Conservation (phyloP, 2,797 vertebrate species). For the Poecilia wingei region DNA sequence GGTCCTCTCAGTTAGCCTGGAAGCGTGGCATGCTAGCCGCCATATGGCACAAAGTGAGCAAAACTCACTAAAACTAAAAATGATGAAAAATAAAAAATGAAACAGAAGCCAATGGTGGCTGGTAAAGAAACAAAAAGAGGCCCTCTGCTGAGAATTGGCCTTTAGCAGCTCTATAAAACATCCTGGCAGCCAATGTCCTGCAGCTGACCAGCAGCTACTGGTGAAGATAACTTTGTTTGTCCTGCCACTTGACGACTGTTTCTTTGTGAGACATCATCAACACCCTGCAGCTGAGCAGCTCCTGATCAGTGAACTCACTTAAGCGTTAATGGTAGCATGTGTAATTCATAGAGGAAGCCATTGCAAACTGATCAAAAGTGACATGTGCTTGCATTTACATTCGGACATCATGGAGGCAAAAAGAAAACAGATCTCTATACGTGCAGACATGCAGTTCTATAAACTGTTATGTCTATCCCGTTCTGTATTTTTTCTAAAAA, state of each 20-base stretch:
- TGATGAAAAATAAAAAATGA: too few species aligned
- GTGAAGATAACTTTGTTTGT: background rate
- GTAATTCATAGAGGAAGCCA: too few species aligned
- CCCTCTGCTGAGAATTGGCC: too few species aligned
- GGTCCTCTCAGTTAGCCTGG: too few species aligned
- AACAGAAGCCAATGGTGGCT: too few species aligned
- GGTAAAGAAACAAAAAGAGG: too few species aligned
- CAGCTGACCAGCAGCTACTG: background rate
- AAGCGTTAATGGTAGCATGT: background rate
- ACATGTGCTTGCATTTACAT: background rate
- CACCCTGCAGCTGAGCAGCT: background rate
- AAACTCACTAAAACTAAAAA: too few species aligned
- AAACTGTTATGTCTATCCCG: background rate
- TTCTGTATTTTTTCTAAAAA: background rate
- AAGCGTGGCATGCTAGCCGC: too few species aligned
- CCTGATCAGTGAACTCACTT: background rate
- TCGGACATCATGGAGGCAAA: background rate
- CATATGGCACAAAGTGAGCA: too few species aligned
- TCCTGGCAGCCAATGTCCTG: constrained; percentile 2
- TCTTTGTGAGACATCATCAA: background rate
- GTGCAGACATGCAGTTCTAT: background rate
- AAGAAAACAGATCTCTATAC: background rate
- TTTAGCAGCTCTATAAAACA: background rate
- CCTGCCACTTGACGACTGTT: background rate
- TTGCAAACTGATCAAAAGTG: background rate